These are phyloP conservation scores for Idris sp. DNA, from an alignment of 1,140 invertebrate genomes.

Conservation along the genomic window DNA sequence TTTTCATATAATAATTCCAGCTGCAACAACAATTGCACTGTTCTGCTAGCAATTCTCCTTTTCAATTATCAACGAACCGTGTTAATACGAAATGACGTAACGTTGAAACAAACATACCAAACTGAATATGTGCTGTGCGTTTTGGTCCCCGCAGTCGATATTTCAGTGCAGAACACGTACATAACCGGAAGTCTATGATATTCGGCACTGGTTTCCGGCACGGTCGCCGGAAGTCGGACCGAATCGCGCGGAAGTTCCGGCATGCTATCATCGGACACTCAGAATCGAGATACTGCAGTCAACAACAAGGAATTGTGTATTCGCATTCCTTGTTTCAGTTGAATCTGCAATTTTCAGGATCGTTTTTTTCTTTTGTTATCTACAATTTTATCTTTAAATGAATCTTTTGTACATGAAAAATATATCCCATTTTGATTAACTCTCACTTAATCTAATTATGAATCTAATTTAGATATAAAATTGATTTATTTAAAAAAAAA, in stretches of 20 bases:
- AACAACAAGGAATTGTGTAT: conserved; percentile 38
- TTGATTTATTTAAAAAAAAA: too few species aligned
- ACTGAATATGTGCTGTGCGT: conserved; percentile 10
- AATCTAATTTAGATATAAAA: too few species aligned
- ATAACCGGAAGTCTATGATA: conserved; percentile 56
- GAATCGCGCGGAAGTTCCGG: conserved; percentile 53
- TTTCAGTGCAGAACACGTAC: conserved; percentile 39
- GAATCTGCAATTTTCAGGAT: conserved; percentile 37
- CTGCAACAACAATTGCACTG: too few species aligned
- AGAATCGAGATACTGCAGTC: conserved; percentile 31
- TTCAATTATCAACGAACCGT: conserved; percentile 8
- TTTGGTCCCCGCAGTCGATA: conserved; percentile 27
- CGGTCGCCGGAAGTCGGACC: conserved; percentile 31
- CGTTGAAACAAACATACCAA: conserved; percentile 30
- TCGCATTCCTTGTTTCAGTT: conserved; percentile 45
- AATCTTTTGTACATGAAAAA: too few species aligned
- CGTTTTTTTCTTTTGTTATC: too few species aligned
- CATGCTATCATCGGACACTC: conserved; percentile 36
- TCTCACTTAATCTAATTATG: background rate
- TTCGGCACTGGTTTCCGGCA: conserved; percentile 51
- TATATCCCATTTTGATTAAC: conserved; percentile 29
- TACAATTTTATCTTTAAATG: too few species aligned
- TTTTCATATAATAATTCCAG: too few species aligned
- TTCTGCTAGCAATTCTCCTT: too few species aligned
- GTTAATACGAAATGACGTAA: conserved; percentile 17